Evolutionary conservation across 2,113 vertebrate species (phyloP), one percentile per base, ranked within the genome.

Genomic region (Cololabis saira): DNA sequence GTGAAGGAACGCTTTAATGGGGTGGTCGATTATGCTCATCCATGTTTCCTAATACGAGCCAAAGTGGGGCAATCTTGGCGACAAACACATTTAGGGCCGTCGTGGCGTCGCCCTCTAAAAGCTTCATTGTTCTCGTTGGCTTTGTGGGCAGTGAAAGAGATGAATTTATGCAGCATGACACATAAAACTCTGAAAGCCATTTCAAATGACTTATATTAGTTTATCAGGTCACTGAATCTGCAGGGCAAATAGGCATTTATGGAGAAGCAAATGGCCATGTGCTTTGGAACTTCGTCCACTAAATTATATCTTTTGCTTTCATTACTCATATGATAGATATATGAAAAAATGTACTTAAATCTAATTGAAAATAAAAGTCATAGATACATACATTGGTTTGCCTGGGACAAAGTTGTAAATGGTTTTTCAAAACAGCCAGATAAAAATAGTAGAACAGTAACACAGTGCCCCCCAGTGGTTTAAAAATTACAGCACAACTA

Each of bases 401-500:
- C 65, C n/a, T 37, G 33, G 33, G 33, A 37, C 59, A 50, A 53
- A 56, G 16, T 17, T 45, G 18, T n/a, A 40, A 11, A 37, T 8
- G 16, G n/a, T 1, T 3, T 2, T 1, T 7, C 5, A n/a, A 5
- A 6, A 14, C 0, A 0, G 1, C 3, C 22, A 63, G 1, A 11
- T 1, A 5, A 17, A 16, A 37, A 37, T 11, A 57, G 10, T 24
- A 21, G 22, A 57, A 65, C 24, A 57, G 82, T 74, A 48, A 21
- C 47, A 82, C 62, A 91, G 85, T 82, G 24, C 91, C 92, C 82
- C 70, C 87, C 15, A 61, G 88, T 89, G 91, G 86, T 7, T 2
- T 19, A 12, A 5, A 76, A 3, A 5, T 33, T 4, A 10, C 0
- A 84, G 60, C 60, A 67, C 81, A 68, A 21, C 53, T 30, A 11